Percentiles rank a stretch among this genome's conserved stretches.
Evolutionary conservation across 2,888 invertebrate species (phyloP).

Genomic region (Sinelater perroti): DNA sequence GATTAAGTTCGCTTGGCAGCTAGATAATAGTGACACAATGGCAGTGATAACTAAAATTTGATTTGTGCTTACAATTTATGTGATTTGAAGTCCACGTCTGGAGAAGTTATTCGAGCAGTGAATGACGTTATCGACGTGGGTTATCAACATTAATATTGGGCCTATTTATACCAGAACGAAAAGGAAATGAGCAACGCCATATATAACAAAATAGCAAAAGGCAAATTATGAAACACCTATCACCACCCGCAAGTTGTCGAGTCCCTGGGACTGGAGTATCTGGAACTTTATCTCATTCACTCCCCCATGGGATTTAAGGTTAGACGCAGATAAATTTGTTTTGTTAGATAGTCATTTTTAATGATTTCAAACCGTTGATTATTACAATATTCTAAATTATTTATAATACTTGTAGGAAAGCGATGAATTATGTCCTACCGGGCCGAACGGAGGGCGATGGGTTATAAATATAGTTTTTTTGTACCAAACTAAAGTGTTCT

Average conservation of each 20-base stretch:
- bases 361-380: too few relatives aligned
- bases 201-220: slow-evolving; percentile 70
- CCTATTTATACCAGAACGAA: slow-evolving; percentile 75
- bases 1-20: not conserved
- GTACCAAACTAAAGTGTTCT: too few relatives aligned
- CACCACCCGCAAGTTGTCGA: slow-evolving; percentile 82
- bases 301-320: slow-evolving; percentile 90
- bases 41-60: not conserved
- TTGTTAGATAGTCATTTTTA: not conserved
- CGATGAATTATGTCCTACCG: slow-evolving; percentile 69
- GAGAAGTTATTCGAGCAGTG: slow-evolving; percentile 71
- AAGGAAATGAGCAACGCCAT: slow-evolving; percentile 74
- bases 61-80: too few relatives aligned
- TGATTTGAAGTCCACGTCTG: slow-evolving; percentile 71
- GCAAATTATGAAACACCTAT: slow-evolving; percentile 82
- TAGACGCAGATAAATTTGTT: not conserved
- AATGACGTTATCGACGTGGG: slow-evolving; percentile 79
- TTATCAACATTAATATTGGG: slow-evolving; percentile 81
- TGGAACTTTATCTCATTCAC: slow-evolving; percentile 90
- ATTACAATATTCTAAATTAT: not conserved
- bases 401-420: slow-evolving; percentile 65
- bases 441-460: slow-evolving; percentile 69
- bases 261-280: slow-evolving; percentile 75
- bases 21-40: not conserved
- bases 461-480: too few relatives aligned